Base-by-base conservation (phyloP, 1,140 invertebrate species). In the Zaprionus davidi region DNA sequence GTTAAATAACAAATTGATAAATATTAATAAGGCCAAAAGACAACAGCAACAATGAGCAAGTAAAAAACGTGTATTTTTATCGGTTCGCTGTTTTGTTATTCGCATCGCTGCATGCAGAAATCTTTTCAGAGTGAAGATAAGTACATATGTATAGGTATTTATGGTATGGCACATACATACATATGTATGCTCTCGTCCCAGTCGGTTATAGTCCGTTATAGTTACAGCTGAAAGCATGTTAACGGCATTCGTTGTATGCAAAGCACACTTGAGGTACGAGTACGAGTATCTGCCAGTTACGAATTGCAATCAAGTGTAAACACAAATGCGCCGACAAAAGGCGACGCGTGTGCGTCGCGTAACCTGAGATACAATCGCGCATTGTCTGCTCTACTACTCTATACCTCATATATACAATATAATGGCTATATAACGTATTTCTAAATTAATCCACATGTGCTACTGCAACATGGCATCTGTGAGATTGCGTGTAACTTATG, bases 1-100 rank as follows among this genome's bases (percentile, higher is more conserved):
- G 82, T 85, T 86, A 85, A 85, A 86, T 85, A 85, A 85, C 82
- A 82, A 85, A 85, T 85, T 82, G 71, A 86, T 85, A 79, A 85
- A 85, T 85, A 85, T 85, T 85, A 82, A 86, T 86, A 85, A 86
- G 82, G 82, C 79, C 71, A 69, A 56, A 65, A 74, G 46, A 46
- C 20, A 66, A 46, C 15, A 70, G 24, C 15, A 56, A 62, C 13
- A 68, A 58, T 15, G 56, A 44, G 22, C 15, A 26, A 41, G 55
- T 26, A 51, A 67, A 71, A 70, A 63, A 71, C 72, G 53, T 58
- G 59, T 71, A 56, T 66, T 76, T 71, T 60, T 41, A 60, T 66
- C 36, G 46, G n/a, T 24, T 51, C 3, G 20, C 20, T 53, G 44
- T 28, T 41, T 17, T 46, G 51, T n/a, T 59, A n/a, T 20, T 38